Conservation (phyloP, 35 echinoderm and acorn worm genomes). For the Stichopus chloronotus region DNA sequence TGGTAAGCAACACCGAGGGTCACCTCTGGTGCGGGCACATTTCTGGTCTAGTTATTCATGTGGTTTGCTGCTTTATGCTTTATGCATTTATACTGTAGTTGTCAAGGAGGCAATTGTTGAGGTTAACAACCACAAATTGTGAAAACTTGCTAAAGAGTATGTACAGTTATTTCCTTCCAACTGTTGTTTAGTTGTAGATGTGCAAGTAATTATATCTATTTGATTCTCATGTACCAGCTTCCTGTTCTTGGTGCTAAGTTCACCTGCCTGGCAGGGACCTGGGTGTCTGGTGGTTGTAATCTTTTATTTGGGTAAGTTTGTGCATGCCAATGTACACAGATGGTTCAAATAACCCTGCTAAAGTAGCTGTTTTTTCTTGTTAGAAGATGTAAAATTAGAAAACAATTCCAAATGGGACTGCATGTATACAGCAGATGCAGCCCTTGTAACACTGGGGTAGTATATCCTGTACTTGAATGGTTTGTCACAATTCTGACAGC, state of each 20-base stretch:
- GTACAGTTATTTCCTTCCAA: too few relatives aligned
- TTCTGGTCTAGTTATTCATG: neutral
- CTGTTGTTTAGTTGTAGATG: too few relatives aligned
- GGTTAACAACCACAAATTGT: neutral
- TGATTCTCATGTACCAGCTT: neutral
- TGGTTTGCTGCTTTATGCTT: neutral
- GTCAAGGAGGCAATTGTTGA: neutral
- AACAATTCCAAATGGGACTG: too few relatives aligned
- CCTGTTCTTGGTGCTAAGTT: slow-evolving; percentile 29
- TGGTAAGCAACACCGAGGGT: too few relatives aligned
- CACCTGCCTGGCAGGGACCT: slow-evolving; percentile 6
- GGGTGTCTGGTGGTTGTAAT: slow-evolving; percentile 15
- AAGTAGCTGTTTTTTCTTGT: too few relatives aligned
- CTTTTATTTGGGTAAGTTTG: slow-evolving; percentile 10
- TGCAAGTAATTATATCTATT: too few relatives aligned
- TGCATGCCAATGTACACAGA: neutral
- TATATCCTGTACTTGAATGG: too few relatives aligned
- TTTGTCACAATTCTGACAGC: too few relatives aligned
- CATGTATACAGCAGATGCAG: too few relatives aligned
- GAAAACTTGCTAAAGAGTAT: neutral
- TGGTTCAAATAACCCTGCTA: neutral
- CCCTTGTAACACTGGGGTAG: too few relatives aligned
- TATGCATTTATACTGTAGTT: neutral
- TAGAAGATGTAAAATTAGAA: too few relatives aligned
- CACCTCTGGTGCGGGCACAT: too few relatives aligned